These are phyloP conservation scores for Anseranas semipalmata DNA, from an alignment of 2,113 vertebrate species.

Conservation along the genomic window DNA sequence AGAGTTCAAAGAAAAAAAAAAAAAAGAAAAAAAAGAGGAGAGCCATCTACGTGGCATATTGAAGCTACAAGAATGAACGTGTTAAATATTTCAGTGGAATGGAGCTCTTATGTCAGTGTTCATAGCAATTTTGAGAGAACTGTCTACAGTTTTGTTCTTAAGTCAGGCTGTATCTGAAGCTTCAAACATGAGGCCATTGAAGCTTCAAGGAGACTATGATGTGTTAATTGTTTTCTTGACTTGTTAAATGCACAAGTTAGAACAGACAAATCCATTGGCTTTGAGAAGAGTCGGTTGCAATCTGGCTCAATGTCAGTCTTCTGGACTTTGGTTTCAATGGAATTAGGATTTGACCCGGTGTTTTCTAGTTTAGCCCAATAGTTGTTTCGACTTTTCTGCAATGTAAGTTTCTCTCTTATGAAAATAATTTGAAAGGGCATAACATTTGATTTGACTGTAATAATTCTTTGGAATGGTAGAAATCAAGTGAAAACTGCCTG, in stretches of 20 bases:
- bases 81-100: not conserved
- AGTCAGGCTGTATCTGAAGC: not conserved
- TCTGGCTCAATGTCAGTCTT: not conserved
- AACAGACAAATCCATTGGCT: not conserved
- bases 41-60: not conserved
- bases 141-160: not conserved
- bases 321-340: not conserved
- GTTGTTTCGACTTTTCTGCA: not conserved
- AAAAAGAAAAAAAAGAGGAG: not conserved
- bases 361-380: not conserved
- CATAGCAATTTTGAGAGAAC: not conserved
- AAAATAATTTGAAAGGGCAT: not conserved
- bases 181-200: fast-evolving
- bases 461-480: not conserved
- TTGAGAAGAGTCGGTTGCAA: not conserved
- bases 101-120: not conserved
- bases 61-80: not conserved
- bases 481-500: not conserved
- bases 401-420: not conserved
- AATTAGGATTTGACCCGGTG: not conserved
- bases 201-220: not conserved
- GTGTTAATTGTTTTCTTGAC: not conserved
- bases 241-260: not conserved
- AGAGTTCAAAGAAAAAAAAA: not conserved
- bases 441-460: not conserved